phyloP scores from a whole-genome alignment of 2,888 invertebrate genomes.

The Protonemura montana region DNA sequence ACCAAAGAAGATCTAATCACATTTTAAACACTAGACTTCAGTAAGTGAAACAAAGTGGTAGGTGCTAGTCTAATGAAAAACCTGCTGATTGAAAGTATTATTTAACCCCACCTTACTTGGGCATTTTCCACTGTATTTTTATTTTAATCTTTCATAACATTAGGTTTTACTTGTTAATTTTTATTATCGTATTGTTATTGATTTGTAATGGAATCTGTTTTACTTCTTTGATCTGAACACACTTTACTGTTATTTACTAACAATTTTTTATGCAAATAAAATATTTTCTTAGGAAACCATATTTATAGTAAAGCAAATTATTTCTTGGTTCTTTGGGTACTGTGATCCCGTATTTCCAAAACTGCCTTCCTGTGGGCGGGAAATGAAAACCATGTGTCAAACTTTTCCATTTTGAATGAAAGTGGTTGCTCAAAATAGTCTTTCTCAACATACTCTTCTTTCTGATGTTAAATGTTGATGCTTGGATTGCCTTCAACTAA shows the following conservation, averaged over 20 bases:
- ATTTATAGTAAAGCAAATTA: not conserved
- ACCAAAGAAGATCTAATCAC: not conserved
- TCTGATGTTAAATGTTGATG: too few relatives aligned
- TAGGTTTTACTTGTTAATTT: not conserved
- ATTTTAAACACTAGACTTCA: not conserved
- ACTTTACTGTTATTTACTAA: not conserved
- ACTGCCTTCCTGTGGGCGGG: not conserved
- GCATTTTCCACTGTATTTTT: not conserved
- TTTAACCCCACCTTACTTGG: not conserved
- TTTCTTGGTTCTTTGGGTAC: not conserved
- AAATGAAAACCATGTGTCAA: not conserved
- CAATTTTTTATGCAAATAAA: not conserved
- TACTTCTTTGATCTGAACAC: not conserved
- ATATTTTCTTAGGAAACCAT: not conserved
- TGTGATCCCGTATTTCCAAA: conserved; percentile 15
- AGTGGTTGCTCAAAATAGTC: too few relatives aligned
- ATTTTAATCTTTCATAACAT: not conserved
- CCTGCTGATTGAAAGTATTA: not conserved
- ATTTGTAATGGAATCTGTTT: not conserved
- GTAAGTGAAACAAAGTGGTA: not conserved
- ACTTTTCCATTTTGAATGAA: too few relatives aligned
- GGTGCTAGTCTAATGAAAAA: not conserved
- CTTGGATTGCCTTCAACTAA: too few relatives aligned
- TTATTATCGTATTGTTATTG: not conserved
- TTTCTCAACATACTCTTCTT: too few relatives aligned